Conservation (phyloP, 2,888 invertebrate genomes). For the Spilosoma lubricipeda region DNA sequence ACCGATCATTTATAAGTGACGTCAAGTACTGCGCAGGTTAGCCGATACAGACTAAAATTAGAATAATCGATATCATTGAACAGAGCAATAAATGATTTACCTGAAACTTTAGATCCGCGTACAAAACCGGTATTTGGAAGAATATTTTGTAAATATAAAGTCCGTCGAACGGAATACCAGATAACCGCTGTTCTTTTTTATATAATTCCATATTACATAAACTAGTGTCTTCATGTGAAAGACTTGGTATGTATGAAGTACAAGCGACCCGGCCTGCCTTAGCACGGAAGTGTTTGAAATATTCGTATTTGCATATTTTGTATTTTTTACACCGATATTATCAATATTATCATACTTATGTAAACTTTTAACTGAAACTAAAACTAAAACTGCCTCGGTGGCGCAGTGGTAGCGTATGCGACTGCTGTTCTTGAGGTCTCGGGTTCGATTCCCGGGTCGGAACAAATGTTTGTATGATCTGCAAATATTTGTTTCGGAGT, state of each 20-base stretch:
- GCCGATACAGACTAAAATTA: conserved; percentile 22
- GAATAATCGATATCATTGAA: conserved; percentile 39
- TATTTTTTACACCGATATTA: too few relatives aligned
- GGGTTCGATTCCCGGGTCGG: too few relatives aligned
- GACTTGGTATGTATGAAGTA: neutral
- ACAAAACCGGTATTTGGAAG: neutral
- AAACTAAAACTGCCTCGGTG: too few relatives aligned
- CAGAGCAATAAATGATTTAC: conserved; percentile 22
- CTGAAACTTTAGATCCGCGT: neutral
- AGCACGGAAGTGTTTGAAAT: too few relatives aligned
- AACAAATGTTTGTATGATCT: too few relatives aligned
- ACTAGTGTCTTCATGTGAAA: neutral
- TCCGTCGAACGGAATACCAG: neutral
- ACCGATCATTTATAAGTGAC: conserved; percentile 1
- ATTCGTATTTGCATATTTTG: too few relatives aligned
- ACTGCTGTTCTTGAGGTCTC: too few relatives aligned
- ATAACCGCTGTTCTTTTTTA: neutral
- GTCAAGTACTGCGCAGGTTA: conserved; percentile 7
- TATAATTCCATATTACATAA: neutral
- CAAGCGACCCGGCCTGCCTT: too few relatives aligned
- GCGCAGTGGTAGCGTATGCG: too few relatives aligned
- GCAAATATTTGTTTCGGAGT: too few relatives aligned
- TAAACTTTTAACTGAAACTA: too few relatives aligned
- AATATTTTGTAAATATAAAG: neutral
- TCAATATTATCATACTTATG: too few relatives aligned